Base-by-base conservation (phyloP, 2,888 invertebrate genomes). In the Pachliopta kotzebuea region DNA sequence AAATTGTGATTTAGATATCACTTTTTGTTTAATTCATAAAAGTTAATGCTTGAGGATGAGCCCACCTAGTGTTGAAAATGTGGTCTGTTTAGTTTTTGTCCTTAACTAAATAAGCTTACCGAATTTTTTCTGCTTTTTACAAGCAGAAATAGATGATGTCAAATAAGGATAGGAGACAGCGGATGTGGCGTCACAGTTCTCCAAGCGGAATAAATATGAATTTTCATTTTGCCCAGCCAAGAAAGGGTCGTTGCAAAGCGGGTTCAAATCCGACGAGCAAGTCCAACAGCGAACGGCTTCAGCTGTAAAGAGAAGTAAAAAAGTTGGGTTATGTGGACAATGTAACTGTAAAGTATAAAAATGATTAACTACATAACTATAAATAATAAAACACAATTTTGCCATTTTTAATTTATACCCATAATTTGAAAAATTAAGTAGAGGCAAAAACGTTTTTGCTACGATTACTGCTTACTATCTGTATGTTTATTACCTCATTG, bases 101-200 rank as follows among this genome's bases (percentile, higher is more conserved):
- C 11, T 45, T 6, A n/a, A 0, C 18, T 45, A 45, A n/a, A 6
- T 7, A 7, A 26, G 18, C 42, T 17, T 89, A 96, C 96, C 93
- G 86, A 93, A 94, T 88, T 95, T 95, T 73, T 94, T 94, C 70
- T 94, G 93, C 82, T 96, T 96, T 80, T 95, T 94, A 90, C 96
- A 96, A 66, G 95, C 94, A 24, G 95, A 93, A 71, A 92, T 92
- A 0, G 93, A 92, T 2, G 89, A 81, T 3, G 86, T 83, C 67
- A 90, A 79, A 72, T 90, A 90, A 0, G 90, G 90, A 74, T 89
- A 92, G 42, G 87, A 85, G 17, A 88, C 89, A 1, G 89, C 90
- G 21, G 88, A 82, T 68, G 88, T 88, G 0, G 90, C 80, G 69
- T 92, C 89, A 67, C 92, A 92, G 82, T 92, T 90, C 73, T 92